Base-by-base conservation (phyloP, 1,140 invertebrate species). In the Manduca sexta region DNA sequence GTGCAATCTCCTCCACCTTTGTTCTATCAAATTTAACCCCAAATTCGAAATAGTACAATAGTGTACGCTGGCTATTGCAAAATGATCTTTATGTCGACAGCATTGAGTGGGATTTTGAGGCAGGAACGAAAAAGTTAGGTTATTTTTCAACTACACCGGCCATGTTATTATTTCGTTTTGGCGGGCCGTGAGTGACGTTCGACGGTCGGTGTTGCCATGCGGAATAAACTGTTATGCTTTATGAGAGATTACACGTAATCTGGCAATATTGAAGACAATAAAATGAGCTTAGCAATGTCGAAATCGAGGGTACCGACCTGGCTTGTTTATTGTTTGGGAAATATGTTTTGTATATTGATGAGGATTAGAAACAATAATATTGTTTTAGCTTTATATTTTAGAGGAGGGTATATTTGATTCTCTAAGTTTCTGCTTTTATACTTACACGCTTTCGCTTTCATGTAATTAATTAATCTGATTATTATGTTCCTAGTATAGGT, bases 251-350 rank as follows among this genome's bases (percentile, higher is more conserved):
- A 78, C 60, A 59, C 65, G 67, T 84, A 84, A 84, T 84, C 81
- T 84, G 79, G 75, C 77, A 80, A 83, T 83, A 84, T 84, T 84
- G 77, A 84, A 84, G 77, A 84, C 81, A 84, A 84, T 83, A 73
- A 81, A 84, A 84, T 83, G 73, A 81, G 75, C 75, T 83, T 82
- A 77, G 61, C 57, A 64, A 26, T 26, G 21, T 26, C 62, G 63
- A 70, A 68, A 62, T 45, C 53, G 57, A 52, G 54, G 58, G 69
- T 56, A 62, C 45, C 16, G 35, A 37, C 34, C 45, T 42, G 50
- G 45, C n/a, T 41, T 55, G 42, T 49, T 49, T n/a, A 17, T 49
- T 14, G n/a, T 43, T 30, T 29, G 14, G 21, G n/a, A n/a, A 30
- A 31, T 30, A 15, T 13, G 41, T 14, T 29, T 14, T 21, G 12